Percentiles rank a stretch among this genome's conserved stretches.
phyloP scores from a whole-genome alignment of 1,140 invertebrate species.

The Drosophila kurseongensis region DNA sequence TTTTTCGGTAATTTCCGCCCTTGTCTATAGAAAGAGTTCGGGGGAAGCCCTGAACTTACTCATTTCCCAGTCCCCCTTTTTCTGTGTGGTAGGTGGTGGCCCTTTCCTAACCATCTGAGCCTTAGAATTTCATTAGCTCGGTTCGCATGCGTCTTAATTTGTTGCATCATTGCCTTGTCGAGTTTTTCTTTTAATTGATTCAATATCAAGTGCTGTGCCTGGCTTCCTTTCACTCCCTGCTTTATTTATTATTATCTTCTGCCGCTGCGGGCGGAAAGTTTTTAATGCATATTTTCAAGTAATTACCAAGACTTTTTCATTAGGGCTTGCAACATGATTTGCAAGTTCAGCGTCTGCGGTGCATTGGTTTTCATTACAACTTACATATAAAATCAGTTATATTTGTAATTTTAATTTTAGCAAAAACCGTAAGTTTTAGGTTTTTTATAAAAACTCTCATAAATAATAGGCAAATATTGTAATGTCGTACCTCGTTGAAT shows the following conservation, averaged over 20 bases:
- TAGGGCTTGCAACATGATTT: constrained; percentile 24
- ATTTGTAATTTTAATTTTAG: background rate
- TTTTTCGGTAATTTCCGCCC: constrained; percentile 73
- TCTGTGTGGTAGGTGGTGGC: constrained; percentile 8
- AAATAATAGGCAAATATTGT: no score
- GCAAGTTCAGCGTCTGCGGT: constrained; percentile 7
- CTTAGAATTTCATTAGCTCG: constrained; percentile 72
- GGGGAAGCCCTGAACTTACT: constrained; percentile 25
- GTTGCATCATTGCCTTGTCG: constrained; percentile 73
- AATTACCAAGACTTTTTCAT: constrained; percentile 60
- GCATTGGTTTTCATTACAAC: constrained; percentile 7
- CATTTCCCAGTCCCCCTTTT: background rate
- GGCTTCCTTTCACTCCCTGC: background rate
- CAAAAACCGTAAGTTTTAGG: no score
- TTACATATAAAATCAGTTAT: background rate
- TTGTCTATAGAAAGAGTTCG: constrained; percentile 29
- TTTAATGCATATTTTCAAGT: constrained; percentile 70
- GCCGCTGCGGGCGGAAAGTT: constrained; percentile 37
- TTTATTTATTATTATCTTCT: constrained; percentile 29
- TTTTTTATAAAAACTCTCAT: no score
- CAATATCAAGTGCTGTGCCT: constrained; percentile 52
- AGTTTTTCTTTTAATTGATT: constrained; percentile 69
- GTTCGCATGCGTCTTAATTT: constrained; percentile 71
- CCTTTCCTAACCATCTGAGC: constrained; percentile 24
- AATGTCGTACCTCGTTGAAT: no score